Evolutionary conservation across 2,888 invertebrate genomes (phyloP).

Genomic region (Oegoconia quadripuncta): DNA sequence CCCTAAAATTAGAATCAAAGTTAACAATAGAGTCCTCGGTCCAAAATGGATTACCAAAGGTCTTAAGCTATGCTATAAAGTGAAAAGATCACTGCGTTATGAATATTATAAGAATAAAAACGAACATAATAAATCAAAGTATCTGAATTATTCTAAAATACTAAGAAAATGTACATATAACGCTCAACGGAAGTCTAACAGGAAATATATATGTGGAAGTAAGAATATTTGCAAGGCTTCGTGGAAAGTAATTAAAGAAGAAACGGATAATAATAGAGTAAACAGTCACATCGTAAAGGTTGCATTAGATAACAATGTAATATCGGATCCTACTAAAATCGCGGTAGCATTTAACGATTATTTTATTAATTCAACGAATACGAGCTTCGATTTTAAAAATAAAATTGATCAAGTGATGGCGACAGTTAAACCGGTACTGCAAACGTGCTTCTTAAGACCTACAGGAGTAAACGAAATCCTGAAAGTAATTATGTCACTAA

Average conservation of each 20-base stretch:
- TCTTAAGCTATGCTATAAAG: not conserved
- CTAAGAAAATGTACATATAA: not conserved
- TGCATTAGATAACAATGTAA: not conserved
- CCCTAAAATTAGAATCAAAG: too few relatives aligned
- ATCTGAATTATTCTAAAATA: not conserved
- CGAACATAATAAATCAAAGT: not conserved
- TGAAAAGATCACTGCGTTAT: not conserved
- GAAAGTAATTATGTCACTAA: conserved; percentile 3
- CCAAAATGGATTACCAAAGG: not conserved
- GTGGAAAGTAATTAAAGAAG: not conserved
- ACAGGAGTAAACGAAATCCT: not conserved
- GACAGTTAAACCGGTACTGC: not conserved
- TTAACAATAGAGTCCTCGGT: not conserved
- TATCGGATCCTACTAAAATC: not conserved
- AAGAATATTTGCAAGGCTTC: not conserved
- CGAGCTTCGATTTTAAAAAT: not conserved
- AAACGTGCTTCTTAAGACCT: too few relatives aligned
- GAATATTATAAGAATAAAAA: not conserved
- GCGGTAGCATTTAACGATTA: not conserved
- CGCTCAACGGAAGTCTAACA: not conserved
- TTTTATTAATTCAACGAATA: too few relatives aligned
- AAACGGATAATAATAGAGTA: not conserved
- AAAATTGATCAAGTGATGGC: not conserved
- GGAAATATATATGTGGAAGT: not conserved
- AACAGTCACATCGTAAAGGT: not conserved